These are phyloP conservation scores for Pteruthius melanotis DNA, from an alignment of 2,113 vertebrate genomes.

Conservation along the genomic window DNA sequence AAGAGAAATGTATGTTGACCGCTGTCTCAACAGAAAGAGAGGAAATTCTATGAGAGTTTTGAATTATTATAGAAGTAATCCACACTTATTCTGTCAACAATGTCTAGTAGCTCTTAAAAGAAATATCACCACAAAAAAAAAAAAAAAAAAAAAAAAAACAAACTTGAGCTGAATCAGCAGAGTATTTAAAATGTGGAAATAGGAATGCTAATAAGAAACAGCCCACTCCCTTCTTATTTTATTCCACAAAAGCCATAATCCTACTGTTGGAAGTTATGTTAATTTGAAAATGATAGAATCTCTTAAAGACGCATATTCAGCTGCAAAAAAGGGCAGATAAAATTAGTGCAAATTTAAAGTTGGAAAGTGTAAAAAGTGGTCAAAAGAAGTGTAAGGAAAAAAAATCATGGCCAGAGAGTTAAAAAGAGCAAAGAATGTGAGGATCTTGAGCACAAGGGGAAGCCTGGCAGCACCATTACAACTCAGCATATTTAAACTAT, in stretches of 20 bases:
- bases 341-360: not conserved
- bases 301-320: not conserved
- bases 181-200: not conserved
- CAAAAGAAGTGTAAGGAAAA: not conserved
- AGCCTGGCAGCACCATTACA: not conserved
- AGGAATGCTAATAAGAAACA: not conserved
- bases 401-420: not conserved
- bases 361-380: not conserved
- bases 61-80: not conserved
- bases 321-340: not conserved
- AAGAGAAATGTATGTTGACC: not conserved
- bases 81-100: not conserved
- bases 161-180: not conserved
- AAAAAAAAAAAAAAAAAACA: conserved; percentile 24
- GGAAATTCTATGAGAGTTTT: not conserved
- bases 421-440: not conserved
- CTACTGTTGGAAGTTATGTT: not conserved
- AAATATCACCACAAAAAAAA: not conserved
- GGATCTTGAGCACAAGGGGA: not conserved
- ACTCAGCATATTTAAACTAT: not conserved
- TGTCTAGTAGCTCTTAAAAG: not conserved
- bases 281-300: not conserved
- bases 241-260: not conserved
- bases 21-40: not conserved
- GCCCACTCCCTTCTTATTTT: not conserved